These are phyloP conservation scores for Ctenicera cuprea DNA, from an alignment of 2,888 invertebrate species.

Conservation along the genomic window DNA sequence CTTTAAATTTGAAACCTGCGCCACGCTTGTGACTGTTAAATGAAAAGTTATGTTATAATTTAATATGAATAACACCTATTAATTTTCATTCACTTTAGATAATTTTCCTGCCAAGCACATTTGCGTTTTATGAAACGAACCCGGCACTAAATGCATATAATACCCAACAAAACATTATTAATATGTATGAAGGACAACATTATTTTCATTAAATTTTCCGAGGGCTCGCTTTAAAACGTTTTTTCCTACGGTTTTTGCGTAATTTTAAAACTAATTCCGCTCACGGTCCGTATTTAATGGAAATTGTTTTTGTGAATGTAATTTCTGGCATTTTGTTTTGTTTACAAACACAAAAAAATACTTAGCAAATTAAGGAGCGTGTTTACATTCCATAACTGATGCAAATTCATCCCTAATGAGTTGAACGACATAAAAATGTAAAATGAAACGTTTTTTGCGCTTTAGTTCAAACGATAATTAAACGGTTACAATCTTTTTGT, in stretches of 20 bases:
- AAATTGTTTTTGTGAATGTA: slow-evolving; percentile 15
- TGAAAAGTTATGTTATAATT: no score
- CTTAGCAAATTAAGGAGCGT: slow-evolving; percentile 8
- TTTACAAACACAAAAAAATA: slow-evolving; percentile 8
- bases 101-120: no score
- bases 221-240: slow-evolving; percentile 7
- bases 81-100: no score
- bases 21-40: no score
- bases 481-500: no score
- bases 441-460: no score
- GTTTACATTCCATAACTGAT: slow-evolving; percentile 15
- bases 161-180: not conserved
- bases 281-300: slow-evolving; percentile 16
- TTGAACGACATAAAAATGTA: not conserved
- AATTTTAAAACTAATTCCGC: slow-evolving; percentile 19
- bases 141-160: not conserved
- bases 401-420: slow-evolving; percentile 6
- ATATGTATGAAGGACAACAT: slow-evolving; percentile 19
- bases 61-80: no score
- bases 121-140: no score
- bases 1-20: no score
- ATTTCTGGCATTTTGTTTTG: slow-evolving; percentile 5
- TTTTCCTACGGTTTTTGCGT: slow-evolving; percentile 12
- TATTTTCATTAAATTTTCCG: slow-evolving; percentile 9
- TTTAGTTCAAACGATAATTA: no score